Evolutionary conservation across 2,888 invertebrate species (phyloP), one percentile per base, ranked within the genome.

Genomic region (Eilema caniola): DNA sequence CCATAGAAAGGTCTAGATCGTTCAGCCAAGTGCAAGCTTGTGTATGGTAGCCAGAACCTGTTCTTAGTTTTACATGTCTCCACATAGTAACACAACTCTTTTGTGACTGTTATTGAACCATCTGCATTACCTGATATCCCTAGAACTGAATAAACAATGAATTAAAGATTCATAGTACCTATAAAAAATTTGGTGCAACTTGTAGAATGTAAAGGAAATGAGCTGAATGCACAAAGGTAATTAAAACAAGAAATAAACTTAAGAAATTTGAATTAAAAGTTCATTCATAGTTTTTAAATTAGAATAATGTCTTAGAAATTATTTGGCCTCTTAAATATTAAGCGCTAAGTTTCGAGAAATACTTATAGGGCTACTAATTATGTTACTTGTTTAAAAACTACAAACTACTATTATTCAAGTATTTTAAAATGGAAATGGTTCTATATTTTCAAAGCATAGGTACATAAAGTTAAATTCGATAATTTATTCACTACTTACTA

Each of bases 1-100:
- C 95, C 95, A 72, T 95, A 95, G 75, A 92, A 95, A 0, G 95
- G 95, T n/a, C 95, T 85, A 10, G 92, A 92, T 2, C 95, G 80
- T 66, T 89, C 93, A 25, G 95, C 93, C 3, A 95, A 77, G 25
- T 89, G 86, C 70, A 95, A 83, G 41, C 91, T 85, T 14, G 95
- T 94, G 75, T 94, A 95, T 0, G 95, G 95, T 5, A 95, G 70
- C 95, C 95, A 95, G 41, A 93, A 80, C 60, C 80, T 84, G 31
- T 92, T 83, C 56, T 90, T 92, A 0, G 86, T 86, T 1, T 89
- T 84, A 23, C 86, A 88, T 4, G 90, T 91, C 72, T 95, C 91
- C 31, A 94, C 93, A 77, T 89, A 92, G 75, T 95, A 95, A 78
- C 95, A 95, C 3, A 95, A 83, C 64, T 93, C 88, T 67, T 89